Evolutionary conservation across 2,113 vertebrate species (phyloP).

Genomic region (Mola mola): DNA sequence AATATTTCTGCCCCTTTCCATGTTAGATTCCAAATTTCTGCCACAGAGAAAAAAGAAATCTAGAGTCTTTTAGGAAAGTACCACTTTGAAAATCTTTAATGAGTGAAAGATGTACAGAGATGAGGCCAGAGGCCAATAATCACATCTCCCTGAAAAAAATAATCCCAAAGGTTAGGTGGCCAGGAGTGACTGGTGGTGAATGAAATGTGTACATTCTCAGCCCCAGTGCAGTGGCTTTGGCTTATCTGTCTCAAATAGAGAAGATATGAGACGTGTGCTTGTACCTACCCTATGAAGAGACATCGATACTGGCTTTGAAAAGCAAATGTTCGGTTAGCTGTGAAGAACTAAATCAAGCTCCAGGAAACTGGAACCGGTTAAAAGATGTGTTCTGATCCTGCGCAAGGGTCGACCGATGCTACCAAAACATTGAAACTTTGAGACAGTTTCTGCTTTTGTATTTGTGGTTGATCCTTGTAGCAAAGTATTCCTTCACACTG

Average conservation of each 20-base stretch:
- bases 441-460: conserved; percentile 44
- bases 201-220: conserved; percentile 59
- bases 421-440: conserved; percentile 29
- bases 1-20: too few species aligned
- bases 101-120: background rate
- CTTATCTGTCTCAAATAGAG: conserved; percentile 1
- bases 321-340: too few species aligned
- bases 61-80: too few species aligned
- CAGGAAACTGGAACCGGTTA: background rate
- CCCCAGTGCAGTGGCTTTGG: conserved; percentile 8
- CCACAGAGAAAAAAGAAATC: too few species aligned
- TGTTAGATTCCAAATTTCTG: too few species aligned
- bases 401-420: conserved; percentile 24
- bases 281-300: conserved; percentile 21
- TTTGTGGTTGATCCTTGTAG: conserved; percentile 13
- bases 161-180: conserved; percentile 22
- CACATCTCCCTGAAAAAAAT: conserved; percentile 5
- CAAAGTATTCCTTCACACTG: conserved; percentile 14
- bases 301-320: conserved; percentile 18
- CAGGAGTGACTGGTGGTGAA: too few species aligned
- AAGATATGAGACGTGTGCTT: conserved; percentile 14
- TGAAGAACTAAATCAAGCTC: background rate
- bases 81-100: background rate
- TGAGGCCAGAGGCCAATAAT: conserved; percentile 4
- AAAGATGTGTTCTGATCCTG: conserved; percentile 9